A percentile compares a stretch with the other conserved stretches of the same genome.
Evolutionary conservation across 1,140 invertebrate genomes (phyloP).

Genomic region (honey bee (Apis mellifera)): Amel_HAv3.1 CM009936.2:10154501-10155000

Average conservation of each 20-base stretch:
- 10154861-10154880: background rate
- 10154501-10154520: slow-evolving; percentile 74
- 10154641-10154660: background rate
- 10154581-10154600: slow-evolving; percentile 50
- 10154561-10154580: slow-evolving; percentile 33
- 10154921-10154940: background rate
- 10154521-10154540: slow-evolving; percentile 74
- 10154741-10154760: background rate
- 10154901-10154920: background rate
- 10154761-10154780: background rate
- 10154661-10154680: background rate
- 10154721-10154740: background rate
- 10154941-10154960: background rate
- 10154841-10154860: background rate
- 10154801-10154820: too few relatives aligned
- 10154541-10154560: slow-evolving; percentile 68
- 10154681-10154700: too few relatives aligned
- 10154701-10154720: background rate
- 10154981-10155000: too few relatives aligned
- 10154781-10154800: too few relatives aligned
- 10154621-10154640: background rate
- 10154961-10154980: background rate
- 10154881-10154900: background rate
- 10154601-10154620: background rate
- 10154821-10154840: background rate